Evolutionary conservation across 2,113 vertebrate species (phyloP).

Genomic region (Silurus asotus): DNA sequence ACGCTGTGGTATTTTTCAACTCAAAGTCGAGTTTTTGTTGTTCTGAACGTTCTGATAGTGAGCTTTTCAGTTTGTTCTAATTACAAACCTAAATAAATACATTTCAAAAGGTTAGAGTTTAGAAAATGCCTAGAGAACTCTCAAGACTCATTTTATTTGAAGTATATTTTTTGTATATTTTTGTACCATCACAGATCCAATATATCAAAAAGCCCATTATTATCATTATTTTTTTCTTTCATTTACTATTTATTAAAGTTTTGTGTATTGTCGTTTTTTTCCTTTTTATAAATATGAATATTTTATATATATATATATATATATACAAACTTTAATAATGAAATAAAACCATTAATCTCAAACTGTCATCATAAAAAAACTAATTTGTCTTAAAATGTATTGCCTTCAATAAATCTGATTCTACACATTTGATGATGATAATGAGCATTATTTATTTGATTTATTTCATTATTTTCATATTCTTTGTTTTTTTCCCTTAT

Average conservation of each 20-base stretch:
- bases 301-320: no score
- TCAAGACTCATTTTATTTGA: neutral
- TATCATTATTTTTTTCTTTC: neutral
- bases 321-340: neutral
- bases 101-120: neutral
- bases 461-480: neutral
- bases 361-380: neutral
- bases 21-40: neutral
- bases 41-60: neutral
- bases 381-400: neutral
- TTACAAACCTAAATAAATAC: conserved; percentile 1
- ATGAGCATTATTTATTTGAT: neutral
- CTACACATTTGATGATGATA: neutral
- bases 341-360: neutral
- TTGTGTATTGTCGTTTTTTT: neutral
- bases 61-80: neutral
- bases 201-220: neutral
- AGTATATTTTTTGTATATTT: neutral
- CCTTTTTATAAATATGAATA: neutral
- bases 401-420: neutral
- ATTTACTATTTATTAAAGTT: no score
- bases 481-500: neutral
- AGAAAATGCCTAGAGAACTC: neutral
- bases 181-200: neutral
- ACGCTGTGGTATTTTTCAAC: neutral